These are phyloP conservation scores for Apostichopus parvimensis DNA, from an alignment of 35 echinoderm and acorn worm species.

Conservation along the genomic window DNA sequence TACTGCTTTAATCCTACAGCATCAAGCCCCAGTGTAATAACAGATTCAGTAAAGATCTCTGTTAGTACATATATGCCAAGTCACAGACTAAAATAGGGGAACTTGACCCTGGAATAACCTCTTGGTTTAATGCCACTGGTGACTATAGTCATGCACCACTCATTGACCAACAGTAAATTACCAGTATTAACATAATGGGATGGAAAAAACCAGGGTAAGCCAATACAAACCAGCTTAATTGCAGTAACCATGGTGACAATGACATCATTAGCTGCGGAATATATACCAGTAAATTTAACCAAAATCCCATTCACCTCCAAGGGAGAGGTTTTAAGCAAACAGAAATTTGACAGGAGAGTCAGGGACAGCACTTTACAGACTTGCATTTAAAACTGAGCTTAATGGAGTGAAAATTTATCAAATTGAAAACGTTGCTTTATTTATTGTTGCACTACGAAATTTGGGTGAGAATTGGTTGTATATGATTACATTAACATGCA, in stretches of 20 bases:
- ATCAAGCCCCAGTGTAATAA: no score
- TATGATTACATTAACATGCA: no score
- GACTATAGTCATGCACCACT: neutral
- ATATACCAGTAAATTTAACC: conserved; percentile 44
- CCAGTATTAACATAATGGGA: conserved; percentile 6
- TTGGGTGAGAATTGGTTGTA: no score
- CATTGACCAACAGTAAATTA: conserved; percentile 9
- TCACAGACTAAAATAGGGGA: neutral
- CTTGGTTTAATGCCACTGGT: neutral
- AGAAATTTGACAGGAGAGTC: neutral
- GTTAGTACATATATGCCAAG: neutral
- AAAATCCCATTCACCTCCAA: conserved; percentile 36
- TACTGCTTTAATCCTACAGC: no score
- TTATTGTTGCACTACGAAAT: no score
- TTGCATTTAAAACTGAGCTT: neutral
- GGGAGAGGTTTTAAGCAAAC: conserved; percentile 10
- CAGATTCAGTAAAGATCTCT: neutral
- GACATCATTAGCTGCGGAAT: conserved; percentile 33
- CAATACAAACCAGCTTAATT: conserved; percentile 50
- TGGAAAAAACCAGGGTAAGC: conserved; percentile 1
- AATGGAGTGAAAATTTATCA: no score
- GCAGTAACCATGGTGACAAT: conserved; percentile 40
- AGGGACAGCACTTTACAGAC: neutral
- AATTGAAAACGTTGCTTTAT: no score
- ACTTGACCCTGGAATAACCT: neutral